Conservation (phyloP, 2,888 invertebrate species). For the Flexamia atlantica region DNA sequence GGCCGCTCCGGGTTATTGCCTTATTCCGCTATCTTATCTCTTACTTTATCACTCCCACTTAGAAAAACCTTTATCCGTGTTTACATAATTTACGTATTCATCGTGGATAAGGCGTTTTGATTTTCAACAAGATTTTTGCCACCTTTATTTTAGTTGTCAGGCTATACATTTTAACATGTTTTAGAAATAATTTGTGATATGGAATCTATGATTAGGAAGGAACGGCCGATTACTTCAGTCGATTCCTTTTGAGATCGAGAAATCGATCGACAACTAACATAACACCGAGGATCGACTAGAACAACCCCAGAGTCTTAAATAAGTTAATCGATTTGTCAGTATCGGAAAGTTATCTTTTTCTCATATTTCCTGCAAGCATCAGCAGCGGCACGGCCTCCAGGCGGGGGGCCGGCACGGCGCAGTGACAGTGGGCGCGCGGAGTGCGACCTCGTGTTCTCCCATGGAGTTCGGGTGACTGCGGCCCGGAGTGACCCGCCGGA, state of each 20-base stretch:
- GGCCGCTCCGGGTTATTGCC: conserved; percentile 56
- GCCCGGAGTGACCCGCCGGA: conserved; percentile 50
- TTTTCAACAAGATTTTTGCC: background rate
- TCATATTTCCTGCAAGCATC: no score
- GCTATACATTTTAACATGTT: no score
- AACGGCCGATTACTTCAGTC: no score
- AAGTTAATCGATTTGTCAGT: no score
- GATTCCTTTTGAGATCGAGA: no score
- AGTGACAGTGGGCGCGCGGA: conserved; percentile 33
- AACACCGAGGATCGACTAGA: no score
- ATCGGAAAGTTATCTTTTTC: no score
- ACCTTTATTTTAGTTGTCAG: no score
- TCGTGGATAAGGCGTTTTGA: conserved; percentile 2
- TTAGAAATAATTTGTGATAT: no score
- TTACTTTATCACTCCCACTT: conserved; percentile 43
- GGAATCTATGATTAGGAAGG: no score
- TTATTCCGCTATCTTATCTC: conserved; percentile 55
- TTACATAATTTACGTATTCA: conserved; percentile 25
- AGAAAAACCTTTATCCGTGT: conserved; percentile 49
- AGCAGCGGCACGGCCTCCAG: background rate
- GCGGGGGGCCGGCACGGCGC: background rate
- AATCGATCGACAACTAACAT: no score
- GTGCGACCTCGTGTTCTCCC: conserved; percentile 3
- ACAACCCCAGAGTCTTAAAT: no score
- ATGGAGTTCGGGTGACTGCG: conserved; percentile 63